A percentile compares a stretch with the other conserved stretches of the same genome.
phyloP scores from a whole-genome alignment of 2,888 invertebrate species.

The Ellobium chinense region DNA sequence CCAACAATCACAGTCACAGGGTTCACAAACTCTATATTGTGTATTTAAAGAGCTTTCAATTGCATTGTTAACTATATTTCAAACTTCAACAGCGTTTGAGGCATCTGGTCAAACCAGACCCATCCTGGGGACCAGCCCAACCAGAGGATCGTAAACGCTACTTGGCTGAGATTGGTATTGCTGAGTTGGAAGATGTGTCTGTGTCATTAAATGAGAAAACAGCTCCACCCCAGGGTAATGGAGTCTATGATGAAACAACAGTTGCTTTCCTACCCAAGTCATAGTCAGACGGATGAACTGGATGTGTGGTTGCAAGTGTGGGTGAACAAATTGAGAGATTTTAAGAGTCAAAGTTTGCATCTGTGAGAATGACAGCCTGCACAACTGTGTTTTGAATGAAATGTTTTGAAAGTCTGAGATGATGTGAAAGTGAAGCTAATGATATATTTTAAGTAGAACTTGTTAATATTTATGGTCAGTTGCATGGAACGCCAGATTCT shows the following conservation, averaged over 20 bases:
- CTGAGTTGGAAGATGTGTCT: slow-evolving; percentile 31
- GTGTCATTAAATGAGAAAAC: not conserved
- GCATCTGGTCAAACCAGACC: slow-evolving; percentile 60
- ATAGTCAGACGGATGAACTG: too few relatives aligned
- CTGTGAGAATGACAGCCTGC: too few relatives aligned
- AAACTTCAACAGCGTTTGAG: slow-evolving; percentile 60
- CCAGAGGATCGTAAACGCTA: slow-evolving; percentile 61
- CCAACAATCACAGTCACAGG: too few relatives aligned
- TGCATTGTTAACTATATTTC: not conserved
- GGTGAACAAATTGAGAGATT: too few relatives aligned
- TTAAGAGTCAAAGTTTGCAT: too few relatives aligned
- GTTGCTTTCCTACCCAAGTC: slow-evolving; percentile 35
- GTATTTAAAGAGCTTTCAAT: not conserved
- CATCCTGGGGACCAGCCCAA: slow-evolving; percentile 69
- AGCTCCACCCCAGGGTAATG: not conserved
- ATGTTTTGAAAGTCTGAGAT: too few relatives aligned
- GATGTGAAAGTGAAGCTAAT: too few relatives aligned
- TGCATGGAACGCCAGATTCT: too few relatives aligned
- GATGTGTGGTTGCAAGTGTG: too few relatives aligned
- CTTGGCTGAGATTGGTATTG: slow-evolving; percentile 52
- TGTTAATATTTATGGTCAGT: too few relatives aligned
- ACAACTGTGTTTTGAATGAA: too few relatives aligned
- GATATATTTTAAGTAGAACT: too few relatives aligned
- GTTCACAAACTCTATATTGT: not conserved
- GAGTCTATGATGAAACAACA: slow-evolving; percentile 34